A percentile compares a stretch with the other conserved stretches of the same genome.
Conservation (phyloP, 2,888 invertebrate species). For the Alviniconcha strummeri region DNA sequence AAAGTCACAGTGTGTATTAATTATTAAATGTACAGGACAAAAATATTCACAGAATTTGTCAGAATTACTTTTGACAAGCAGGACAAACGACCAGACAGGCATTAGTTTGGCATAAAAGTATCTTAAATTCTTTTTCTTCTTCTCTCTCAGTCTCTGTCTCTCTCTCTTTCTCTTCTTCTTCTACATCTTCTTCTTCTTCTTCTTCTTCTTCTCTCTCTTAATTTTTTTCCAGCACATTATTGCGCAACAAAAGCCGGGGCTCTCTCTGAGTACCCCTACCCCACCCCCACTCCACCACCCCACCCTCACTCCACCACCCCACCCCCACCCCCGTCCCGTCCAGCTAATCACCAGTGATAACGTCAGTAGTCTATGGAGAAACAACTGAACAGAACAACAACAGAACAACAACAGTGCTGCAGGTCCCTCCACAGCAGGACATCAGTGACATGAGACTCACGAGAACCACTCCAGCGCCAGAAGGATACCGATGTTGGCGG, state of each 20-base stretch:
- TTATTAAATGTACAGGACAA: no score
- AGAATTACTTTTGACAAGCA: no score
- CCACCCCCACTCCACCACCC: no score
- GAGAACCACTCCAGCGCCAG: conserved; percentile 58
- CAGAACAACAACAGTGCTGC: conserved; percentile 5
- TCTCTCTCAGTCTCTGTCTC: conserved; percentile 3
- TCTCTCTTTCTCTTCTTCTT: conserved; percentile 8
- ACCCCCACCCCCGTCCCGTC: not conserved
- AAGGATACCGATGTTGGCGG: conserved; percentile 50
- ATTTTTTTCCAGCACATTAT: no score
- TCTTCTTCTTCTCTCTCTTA: not conserved
- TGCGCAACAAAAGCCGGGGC: no score
- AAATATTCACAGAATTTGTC: no score
- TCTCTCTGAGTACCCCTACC: no score
- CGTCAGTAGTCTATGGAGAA: not conserved
- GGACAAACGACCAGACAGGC: no score
- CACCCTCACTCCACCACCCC: not conserved
- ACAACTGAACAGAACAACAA: not conserved
- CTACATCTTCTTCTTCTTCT: not conserved
- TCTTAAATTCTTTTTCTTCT: no score
- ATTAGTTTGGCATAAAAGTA: no score
- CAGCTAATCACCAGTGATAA: not conserved
- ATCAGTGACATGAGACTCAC: conserved; percentile 44
- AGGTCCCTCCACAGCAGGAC: not conserved
- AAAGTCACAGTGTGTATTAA: no score